Percentiles rank a stretch among this genome's conserved stretches.
These are phyloP conservation scores for Odontomachus brunneus DNA, from an alignment of 1,140 invertebrate species.

Conservation along the genomic window DNA sequence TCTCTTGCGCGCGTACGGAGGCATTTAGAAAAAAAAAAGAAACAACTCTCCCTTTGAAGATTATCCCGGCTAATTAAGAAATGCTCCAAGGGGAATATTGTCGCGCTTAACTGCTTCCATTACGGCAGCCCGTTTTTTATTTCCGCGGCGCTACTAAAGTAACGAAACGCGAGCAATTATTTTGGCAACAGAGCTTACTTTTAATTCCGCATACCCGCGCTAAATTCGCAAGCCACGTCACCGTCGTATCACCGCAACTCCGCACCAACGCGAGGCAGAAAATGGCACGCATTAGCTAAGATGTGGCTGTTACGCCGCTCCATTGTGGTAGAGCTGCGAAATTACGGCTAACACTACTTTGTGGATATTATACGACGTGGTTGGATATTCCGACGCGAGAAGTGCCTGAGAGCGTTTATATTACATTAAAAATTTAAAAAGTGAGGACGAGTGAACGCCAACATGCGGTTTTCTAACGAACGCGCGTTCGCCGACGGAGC, in stretches of 20 bases:
- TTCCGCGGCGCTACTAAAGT: background rate
- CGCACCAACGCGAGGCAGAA: background rate
- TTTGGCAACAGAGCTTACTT: conserved; percentile 15
- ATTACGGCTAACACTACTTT: conserved; percentile 18
- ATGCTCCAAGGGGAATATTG: background rate
- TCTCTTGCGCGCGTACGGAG: background rate
- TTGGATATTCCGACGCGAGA: background rate
- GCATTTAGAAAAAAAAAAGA: no score
- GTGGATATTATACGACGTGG: conserved; percentile 1
- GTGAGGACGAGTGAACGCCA: background rate
- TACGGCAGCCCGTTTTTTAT: background rate
- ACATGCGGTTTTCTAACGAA: background rate
- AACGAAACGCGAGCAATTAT: background rate
- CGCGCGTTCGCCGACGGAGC: no score
- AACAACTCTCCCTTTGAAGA: no score
- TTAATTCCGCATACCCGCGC: background rate
- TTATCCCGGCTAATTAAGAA: background rate
- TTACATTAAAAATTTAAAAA: background rate
- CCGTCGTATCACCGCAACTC: background rate
- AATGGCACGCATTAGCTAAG: conserved; percentile 20
- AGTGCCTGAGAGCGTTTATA: background rate
- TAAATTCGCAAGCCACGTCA: background rate
- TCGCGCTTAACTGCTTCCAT: background rate
- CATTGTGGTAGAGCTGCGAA: background rate
- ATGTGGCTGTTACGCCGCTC: background rate